phyloP scores from a whole-genome alignment of 1,140 invertebrate species.

The Batillaria attramentaria region DNA sequence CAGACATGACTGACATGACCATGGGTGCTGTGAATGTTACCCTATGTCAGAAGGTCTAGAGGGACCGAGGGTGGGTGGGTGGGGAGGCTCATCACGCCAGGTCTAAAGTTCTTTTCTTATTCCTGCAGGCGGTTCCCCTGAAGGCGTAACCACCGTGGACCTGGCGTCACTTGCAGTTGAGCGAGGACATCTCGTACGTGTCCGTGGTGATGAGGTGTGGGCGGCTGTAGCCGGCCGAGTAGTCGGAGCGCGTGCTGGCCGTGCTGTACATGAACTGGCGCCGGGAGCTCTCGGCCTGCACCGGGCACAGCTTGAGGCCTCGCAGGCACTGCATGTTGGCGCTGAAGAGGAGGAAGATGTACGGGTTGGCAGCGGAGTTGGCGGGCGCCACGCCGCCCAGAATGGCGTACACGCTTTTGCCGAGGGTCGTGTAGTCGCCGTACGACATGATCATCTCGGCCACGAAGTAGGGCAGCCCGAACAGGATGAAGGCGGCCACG shows the following conservation, averaged over 20 bases:
- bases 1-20: neutral
- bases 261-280: constrained; percentile 53
- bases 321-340: constrained; percentile 49
- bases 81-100: too few species aligned
- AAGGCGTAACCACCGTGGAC: too few species aligned
- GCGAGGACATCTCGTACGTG: constrained; percentile 41
- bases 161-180: constrained; percentile 23
- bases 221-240: constrained; percentile 40
- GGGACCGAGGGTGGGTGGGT: too few species aligned
- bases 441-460: constrained; percentile 70
- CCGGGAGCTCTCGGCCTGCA: constrained; percentile 37
- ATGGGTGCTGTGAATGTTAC: neutral
- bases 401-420: constrained; percentile 51
- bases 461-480: constrained; percentile 69
- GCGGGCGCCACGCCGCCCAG: constrained; percentile 64
- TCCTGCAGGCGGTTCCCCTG: too few species aligned
- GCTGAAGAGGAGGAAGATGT: constrained; percentile 68
- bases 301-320: constrained; percentile 45
- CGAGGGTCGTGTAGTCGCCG: constrained; percentile 56
- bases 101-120: too few species aligned
- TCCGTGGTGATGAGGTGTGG: constrained; percentile 37
- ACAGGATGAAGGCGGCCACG: constrained; percentile 65
- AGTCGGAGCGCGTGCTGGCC: constrained; percentile 49
- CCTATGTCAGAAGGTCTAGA: neutral
- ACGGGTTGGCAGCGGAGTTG: constrained; percentile 69